Percentiles rank a stretch among this genome's conserved stretches.
Conservation (phyloP, 2,113 vertebrate genomes). For the Siniperca knerii region DNA sequence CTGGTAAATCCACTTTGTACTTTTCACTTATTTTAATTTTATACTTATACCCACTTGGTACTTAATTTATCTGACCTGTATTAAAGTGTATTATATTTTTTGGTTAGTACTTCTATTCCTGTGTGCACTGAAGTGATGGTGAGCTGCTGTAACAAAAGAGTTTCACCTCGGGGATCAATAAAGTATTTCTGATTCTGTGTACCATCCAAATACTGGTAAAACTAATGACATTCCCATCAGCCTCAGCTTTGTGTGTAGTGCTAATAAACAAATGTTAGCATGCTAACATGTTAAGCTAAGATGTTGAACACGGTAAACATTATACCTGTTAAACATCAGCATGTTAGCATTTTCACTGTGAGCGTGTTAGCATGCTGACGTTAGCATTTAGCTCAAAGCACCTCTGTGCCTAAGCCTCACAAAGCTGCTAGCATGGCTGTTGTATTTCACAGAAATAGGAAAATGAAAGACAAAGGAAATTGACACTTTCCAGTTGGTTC, state of each 20-base stretch:
- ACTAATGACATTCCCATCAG: not conserved
- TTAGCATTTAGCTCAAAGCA: not conserved
- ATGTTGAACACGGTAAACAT: not conserved
- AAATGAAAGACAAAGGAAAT: not conserved
- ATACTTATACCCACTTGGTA: too few species aligned
- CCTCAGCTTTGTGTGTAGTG: not conserved
- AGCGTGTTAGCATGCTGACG: not conserved
- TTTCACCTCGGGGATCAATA: too few species aligned
- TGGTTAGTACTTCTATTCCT: too few species aligned
- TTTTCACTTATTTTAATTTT: too few species aligned
- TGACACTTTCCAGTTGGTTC: slow-evolving; percentile 20
- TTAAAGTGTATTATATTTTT: too few species aligned
- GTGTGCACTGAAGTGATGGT: too few species aligned
- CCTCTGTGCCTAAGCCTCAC: not conserved
- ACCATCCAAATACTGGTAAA: not conserved
- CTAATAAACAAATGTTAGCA: not conserved
- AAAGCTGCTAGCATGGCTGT: not conserved
- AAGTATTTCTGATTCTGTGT: not conserved
- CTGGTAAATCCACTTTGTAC: too few species aligned
- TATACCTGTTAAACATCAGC: not conserved
- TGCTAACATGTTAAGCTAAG: not conserved
- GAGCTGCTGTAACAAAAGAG: too few species aligned
- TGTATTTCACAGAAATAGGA: not conserved
- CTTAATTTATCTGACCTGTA: too few species aligned
- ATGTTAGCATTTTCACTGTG: not conserved